Evolutionary conservation across 2,797 vertebrate genomes (phyloP).

Genomic region (Tapera naevia): DNA sequence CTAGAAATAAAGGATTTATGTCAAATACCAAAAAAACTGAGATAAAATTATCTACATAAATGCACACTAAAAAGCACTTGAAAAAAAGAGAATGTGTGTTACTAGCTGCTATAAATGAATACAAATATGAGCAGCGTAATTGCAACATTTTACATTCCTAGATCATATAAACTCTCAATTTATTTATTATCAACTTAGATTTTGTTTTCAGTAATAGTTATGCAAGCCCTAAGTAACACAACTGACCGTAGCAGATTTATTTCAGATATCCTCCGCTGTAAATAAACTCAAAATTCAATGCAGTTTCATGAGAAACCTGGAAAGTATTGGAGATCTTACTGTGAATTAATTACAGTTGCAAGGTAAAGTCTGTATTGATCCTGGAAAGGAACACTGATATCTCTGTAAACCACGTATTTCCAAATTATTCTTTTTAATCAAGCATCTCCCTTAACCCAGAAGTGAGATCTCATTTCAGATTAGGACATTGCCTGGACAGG

Average conservation of each 20-base stretch:
- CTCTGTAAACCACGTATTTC: not conserved
- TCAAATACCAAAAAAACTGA: not conserved
- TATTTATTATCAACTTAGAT: not conserved
- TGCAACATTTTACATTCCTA: not conserved
- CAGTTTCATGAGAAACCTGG: not conserved
- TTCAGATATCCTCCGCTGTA: not conserved
- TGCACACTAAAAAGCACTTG: not conserved
- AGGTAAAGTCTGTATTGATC: not conserved
- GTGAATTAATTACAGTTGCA: not conserved
- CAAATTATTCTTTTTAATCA: slow-evolving; percentile 19
- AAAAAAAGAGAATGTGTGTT: not conserved
- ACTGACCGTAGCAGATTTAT: not conserved
- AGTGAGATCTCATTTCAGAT: slow-evolving; percentile 58
- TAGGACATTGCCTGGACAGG: not conserved
- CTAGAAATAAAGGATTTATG: not conserved
- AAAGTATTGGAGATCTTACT: not conserved
- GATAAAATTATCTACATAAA: not conserved
- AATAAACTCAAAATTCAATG: not conserved
- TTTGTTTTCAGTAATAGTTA: not conserved
- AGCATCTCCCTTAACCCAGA: not conserved
- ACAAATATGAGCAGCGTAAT: not conserved
- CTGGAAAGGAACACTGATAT: not conserved
- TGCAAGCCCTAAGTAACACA: not conserved
- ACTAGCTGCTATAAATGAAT: not conserved
- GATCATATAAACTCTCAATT: not conserved